Percentiles rank a stretch among this genome's conserved stretches.
phyloP scores from a whole-genome alignment of 1,140 invertebrate genomes.

The Bemisia tabaci region DNA sequence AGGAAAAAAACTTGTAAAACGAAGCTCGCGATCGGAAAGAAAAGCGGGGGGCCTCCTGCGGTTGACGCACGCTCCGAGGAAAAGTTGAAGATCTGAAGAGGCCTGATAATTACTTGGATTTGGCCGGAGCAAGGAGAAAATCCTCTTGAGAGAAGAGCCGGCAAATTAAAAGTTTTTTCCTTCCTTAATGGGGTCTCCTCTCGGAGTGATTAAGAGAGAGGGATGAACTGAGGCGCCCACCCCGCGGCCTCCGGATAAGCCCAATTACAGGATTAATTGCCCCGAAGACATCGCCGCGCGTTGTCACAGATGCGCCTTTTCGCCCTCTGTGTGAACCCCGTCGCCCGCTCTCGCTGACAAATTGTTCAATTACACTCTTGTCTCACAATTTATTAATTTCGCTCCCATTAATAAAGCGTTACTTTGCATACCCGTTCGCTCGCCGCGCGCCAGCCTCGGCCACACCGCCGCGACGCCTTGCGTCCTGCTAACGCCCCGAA shows the following conservation, averaged over 20 bases:
- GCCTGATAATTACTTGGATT: too few species aligned
- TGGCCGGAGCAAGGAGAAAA: too few species aligned
- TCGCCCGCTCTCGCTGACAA: neutral
- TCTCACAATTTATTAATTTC: neutral
- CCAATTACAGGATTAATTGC: neutral
- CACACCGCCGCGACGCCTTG: too few species aligned
- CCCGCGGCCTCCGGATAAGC: neutral
- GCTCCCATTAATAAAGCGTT: neutral
- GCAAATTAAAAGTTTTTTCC: neutral
- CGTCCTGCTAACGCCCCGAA: too few species aligned
- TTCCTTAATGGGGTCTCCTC: neutral
- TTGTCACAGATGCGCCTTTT: neutral
- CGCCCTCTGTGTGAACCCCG: neutral
- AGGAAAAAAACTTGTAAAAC: too few species aligned
- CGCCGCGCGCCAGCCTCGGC: too few species aligned
- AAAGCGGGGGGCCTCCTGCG: too few species aligned
- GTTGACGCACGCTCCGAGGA: too few species aligned
- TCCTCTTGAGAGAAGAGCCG: neutral
- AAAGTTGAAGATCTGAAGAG: too few species aligned
- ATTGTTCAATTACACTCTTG: neutral
- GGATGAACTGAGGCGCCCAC: neutral
- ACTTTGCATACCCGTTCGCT: neutral
- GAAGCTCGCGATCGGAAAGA: too few species aligned
- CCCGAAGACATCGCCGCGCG: neutral
- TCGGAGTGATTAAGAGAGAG: neutral